A percentile compares a stretch with the other conserved stretches of the same genome.
phyloP scores from a whole-genome alignment of 1,140 invertebrate genomes.

The Cyclina sinensis region DNA sequence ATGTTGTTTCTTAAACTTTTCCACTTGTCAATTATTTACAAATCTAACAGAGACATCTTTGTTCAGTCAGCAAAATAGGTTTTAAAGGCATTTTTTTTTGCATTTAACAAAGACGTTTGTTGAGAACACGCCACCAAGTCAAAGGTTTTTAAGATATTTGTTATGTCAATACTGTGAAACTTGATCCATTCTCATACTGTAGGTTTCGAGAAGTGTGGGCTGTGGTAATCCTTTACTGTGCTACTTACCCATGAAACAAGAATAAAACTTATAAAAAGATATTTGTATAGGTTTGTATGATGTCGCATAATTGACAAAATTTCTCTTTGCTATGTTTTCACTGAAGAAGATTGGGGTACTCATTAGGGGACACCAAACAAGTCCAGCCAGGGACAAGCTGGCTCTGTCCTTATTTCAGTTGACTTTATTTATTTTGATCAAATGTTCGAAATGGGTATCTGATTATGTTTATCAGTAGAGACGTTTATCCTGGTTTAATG shows the following conservation, averaged over 20 bases:
- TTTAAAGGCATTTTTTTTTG: constrained; percentile 29
- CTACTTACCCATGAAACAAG: constrained; percentile 30
- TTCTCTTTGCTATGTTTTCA: not conserved
- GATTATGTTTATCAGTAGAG: too few relatives aligned
- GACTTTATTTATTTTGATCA: too few relatives aligned
- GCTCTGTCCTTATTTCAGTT: too few relatives aligned
- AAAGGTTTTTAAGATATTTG: constrained; percentile 21
- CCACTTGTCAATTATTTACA: constrained; percentile 15
- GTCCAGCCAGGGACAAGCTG: too few relatives aligned
- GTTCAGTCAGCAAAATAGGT: constrained; percentile 35
- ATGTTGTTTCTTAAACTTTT: constrained; percentile 16
- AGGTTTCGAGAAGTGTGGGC: not conserved
- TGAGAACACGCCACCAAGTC: constrained; percentile 9
- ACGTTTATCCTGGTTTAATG: too few relatives aligned
- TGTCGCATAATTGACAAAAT: constrained; percentile 1
- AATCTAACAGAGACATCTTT: constrained; percentile 35
- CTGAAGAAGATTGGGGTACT: too few relatives aligned
- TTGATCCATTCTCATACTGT: not conserved
- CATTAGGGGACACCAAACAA: too few relatives aligned
- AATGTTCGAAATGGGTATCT: too few relatives aligned
- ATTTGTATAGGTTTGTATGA: constrained; percentile 16
- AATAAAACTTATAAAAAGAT: constrained; percentile 22
- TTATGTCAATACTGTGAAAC: constrained; percentile 28
- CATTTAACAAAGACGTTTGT: constrained; percentile 27
- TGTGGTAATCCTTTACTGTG: not conserved